Evolutionary conservation across 2,888 invertebrate genomes (phyloP).

Genomic region (Cryptus armator): DNA sequence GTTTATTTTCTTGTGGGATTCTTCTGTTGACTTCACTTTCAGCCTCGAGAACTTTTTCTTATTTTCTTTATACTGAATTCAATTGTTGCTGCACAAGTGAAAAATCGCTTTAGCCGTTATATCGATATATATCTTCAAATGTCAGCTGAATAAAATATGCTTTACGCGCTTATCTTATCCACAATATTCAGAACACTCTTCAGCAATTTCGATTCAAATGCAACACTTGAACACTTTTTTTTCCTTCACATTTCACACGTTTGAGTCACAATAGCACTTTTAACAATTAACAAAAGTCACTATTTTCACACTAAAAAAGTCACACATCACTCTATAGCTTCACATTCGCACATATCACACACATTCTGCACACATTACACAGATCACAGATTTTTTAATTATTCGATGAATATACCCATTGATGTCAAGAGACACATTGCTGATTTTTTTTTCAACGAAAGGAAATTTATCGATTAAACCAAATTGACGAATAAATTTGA

Average conservation of each 20-base stretch:
- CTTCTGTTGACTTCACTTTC: slow-evolving; percentile 49
- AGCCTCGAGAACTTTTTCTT: slow-evolving; percentile 49
- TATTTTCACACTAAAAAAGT: background rate
- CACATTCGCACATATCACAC: slow-evolving; percentile 6
- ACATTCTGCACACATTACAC: background rate
- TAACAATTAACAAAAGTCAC: slow-evolving; percentile 19
- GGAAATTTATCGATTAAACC: background rate
- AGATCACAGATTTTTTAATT: background rate
- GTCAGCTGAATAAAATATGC: slow-evolving; percentile 56
- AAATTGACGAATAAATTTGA: slow-evolving; percentile 9
- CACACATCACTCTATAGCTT: background rate
- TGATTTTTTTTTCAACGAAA: background rate
- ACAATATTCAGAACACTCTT: slow-evolving; percentile 43
- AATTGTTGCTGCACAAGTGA: slow-evolving; percentile 43
- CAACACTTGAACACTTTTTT: slow-evolving; percentile 12
- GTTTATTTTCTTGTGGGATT: slow-evolving; percentile 58
- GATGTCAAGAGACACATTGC: background rate
- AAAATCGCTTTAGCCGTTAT: slow-evolving; percentile 54
- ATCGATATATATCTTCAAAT: slow-evolving; percentile 19
- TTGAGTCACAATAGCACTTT: slow-evolving; percentile 6
- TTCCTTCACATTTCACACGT: slow-evolving; percentile 10
- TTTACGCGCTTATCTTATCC: slow-evolving; percentile 51
- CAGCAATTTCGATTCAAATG: slow-evolving; percentile 25
- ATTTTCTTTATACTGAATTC: slow-evolving; percentile 50
- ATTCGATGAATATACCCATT: background rate